Conservation (phyloP, 2,797 vertebrate genomes). For the Gymnoscopelus microlampas region DNA sequence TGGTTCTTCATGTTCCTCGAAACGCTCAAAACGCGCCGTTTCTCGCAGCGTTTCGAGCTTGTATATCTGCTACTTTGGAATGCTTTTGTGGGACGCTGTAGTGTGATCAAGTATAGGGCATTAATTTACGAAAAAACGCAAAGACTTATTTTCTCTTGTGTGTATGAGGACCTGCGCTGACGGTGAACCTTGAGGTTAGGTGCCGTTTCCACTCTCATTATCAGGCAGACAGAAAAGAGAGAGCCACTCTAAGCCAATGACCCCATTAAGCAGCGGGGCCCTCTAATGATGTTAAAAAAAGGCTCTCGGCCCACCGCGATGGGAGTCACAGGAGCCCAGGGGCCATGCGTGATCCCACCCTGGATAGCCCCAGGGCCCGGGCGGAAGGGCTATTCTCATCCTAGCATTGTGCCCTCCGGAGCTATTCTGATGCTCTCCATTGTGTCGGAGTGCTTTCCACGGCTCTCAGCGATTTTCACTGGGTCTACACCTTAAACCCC, state of each 20-base stretch:
- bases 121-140: no score
- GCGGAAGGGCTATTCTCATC: slow-evolving; percentile 70
- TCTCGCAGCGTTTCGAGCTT: no score
- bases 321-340: slow-evolving; percentile 59
- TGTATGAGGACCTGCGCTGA: background rate
- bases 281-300: slow-evolving; percentile 58
- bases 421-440: slow-evolving; percentile 58
- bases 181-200: slow-evolving; percentile 35
- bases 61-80: no score
- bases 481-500: slow-evolving; percentile 71
- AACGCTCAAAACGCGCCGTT: no score
- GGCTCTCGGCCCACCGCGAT: slow-evolving; percentile 48
- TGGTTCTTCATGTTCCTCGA: no score
- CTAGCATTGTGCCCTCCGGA: slow-evolving; percentile 56
- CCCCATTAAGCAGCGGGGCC: slow-evolving; percentile 60
- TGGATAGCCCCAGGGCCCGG: slow-evolving; percentile 39
- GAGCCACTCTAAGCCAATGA: slow-evolving; percentile 57
- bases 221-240: slow-evolving; percentile 26
- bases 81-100: no score
- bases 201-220: slow-evolving; percentile 42
- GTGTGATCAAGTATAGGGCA: no score
- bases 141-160: no score
- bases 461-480: slow-evolving; percentile 76
- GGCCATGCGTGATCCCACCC: slow-evolving; percentile 53
- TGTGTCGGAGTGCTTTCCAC: slow-evolving; percentile 68